Evolutionary conservation across 2,797 vertebrate genomes (phyloP).

Genomic region (Spinibarbus caldwelli): DNA sequence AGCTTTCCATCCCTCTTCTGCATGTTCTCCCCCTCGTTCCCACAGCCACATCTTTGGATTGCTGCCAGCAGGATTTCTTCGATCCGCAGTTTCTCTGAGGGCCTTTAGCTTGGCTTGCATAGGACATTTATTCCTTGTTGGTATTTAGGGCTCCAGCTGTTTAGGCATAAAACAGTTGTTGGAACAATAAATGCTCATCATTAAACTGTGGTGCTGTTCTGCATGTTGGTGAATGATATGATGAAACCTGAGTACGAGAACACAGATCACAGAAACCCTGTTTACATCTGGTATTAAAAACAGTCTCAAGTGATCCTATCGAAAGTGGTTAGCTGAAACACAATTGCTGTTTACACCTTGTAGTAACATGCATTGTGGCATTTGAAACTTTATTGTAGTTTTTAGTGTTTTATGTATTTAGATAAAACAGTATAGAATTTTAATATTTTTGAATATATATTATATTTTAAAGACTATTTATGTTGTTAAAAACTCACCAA

Average conservation of each 20-base stretch:
- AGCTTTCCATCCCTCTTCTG: constrained; percentile 31
- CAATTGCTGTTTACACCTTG: not conserved
- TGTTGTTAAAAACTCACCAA: too few relatives aligned
- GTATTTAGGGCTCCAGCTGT: constrained; percentile 22
- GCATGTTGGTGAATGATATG: too few relatives aligned
- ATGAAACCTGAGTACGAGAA: too few relatives aligned
- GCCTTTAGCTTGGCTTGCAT: constrained; percentile 12
- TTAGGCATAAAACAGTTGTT: constrained; percentile 28
- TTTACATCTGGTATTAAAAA: not conserved
- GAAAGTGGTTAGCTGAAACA: not conserved
- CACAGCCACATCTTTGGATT: constrained; percentile 38
- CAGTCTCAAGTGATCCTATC: not conserved
- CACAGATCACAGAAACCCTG: too few relatives aligned
- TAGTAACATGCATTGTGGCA: not conserved
- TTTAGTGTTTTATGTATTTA: not conserved
- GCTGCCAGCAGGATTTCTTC: constrained; percentile 32
- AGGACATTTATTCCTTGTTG: constrained; percentile 32
- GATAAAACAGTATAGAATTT: not conserved
- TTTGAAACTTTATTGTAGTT: not conserved
- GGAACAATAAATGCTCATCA: not conserved
- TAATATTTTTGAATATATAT: too few relatives aligned
- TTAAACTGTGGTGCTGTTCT: constrained; percentile 2
- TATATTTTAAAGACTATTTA: too few relatives aligned
- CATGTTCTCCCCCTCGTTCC: constrained; percentile 42
- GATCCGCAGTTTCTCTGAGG: constrained; percentile 35